Evolutionary conservation across 2,113 vertebrate species (phyloP), one percentile per base, ranked within the genome.

Genomic region (Eublepharis macularius): DNA sequence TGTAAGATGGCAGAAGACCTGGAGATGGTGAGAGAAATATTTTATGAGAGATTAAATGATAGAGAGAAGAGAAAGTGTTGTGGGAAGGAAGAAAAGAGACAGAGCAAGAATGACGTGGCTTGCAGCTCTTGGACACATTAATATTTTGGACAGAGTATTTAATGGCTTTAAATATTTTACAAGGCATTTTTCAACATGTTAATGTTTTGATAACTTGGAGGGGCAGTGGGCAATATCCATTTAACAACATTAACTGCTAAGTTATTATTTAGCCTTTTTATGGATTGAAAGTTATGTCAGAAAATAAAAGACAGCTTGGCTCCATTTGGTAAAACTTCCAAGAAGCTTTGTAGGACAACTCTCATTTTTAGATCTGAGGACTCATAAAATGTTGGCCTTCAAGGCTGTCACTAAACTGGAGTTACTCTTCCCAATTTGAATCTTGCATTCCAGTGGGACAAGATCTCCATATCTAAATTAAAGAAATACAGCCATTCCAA

Each of bases 251-350:
- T 13, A 7, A 63, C 80, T 90, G 24, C 17, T 86, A 36, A 74
- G 82, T 75, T 60, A 10, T 39, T 86, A 47, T 63, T 90, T 87
- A 83, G 39, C 41, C 86, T 77, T 66, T 79, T 63, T 66, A 78
- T 29, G 84, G 21, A 76, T 76, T 73, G 83, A 45, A 88, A 54
- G 83, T 85, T 60, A 6, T 65, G 65, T 85, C 51, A 78, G 87
- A 36, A 65, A 85, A 84, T 29, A 84, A 45, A 66, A 87, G 60
- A 75, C 90, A 90, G 74, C 0, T 65, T 6, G 68, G 11, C 79
- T 29, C 49, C 82, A 5, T 51, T 70, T 9, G 81, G 34, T 16
- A 12, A 9, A 72, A 12, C 47, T 60, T 0, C 0, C 39, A 2
- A 80, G 3, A 41, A 2, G 0, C 10, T 88, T n/a, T 16, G 49